These are phyloP conservation scores for Rhea americana DNA, from an alignment of 2,113 vertebrate species.

Conservation along the genomic window DNA sequence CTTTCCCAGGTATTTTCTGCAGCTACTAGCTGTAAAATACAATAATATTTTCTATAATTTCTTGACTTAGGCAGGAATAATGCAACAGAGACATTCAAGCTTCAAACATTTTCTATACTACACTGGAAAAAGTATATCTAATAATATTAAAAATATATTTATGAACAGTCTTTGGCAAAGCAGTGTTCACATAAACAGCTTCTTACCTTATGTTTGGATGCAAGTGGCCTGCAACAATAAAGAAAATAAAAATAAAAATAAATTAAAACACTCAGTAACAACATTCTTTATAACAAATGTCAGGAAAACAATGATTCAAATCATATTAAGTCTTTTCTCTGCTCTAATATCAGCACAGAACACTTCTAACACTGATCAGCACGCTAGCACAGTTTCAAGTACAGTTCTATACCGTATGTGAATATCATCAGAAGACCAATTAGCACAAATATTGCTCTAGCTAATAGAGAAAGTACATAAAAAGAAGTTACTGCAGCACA, in stretches of 20 bases:
- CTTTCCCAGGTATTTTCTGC: constrained; percentile 59
- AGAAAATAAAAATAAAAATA: constrained; percentile 27
- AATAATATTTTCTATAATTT: constrained; percentile 25
- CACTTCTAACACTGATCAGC: constrained; percentile 76
- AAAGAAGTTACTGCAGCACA: background rate
- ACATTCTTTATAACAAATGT: constrained; percentile 61
- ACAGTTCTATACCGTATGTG: constrained; percentile 67
- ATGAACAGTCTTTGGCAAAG: background rate
- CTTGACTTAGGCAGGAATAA: constrained; percentile 8
- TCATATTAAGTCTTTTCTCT: constrained; percentile 39
- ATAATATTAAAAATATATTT: background rate
- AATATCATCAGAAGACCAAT: constrained; percentile 47
- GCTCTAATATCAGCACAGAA: constrained; percentile 84
- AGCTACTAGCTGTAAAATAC: constrained; percentile 74
- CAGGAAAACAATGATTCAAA: constrained; percentile 42
- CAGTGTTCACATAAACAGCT: constrained; percentile 15
- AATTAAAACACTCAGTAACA: constrained; percentile 33
- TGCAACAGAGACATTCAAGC: background rate
- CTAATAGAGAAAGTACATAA: background rate
- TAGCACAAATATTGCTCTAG: background rate
- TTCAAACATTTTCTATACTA: background rate
- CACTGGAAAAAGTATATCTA: background rate
- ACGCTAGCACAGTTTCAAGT: constrained; percentile 75
- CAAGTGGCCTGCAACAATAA: constrained; percentile 79
- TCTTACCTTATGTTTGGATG: constrained; percentile 82